Base-by-base conservation (phyloP, 2,888 invertebrate genomes). In the Smittia sp. region DNA sequence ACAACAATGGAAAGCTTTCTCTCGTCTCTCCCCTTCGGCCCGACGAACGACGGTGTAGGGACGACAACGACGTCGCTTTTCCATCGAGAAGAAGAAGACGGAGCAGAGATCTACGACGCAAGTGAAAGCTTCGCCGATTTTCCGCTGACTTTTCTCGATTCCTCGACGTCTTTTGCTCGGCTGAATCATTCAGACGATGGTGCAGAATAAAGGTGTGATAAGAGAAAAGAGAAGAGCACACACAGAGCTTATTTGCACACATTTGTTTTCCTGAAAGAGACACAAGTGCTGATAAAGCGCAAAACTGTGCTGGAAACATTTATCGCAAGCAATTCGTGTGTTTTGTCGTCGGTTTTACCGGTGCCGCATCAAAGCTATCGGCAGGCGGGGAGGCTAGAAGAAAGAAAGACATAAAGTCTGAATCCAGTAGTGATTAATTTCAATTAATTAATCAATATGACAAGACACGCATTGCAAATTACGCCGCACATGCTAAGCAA, bases 1-100 rank as follows among this genome's bases (percentile, higher is more conserved):
- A 68, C 68, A 68, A 68, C 68, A 68, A 68, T 39, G 66, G 20
- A 68, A 68, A 46, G 46, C 32, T 25, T 68, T 41, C 46, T 68
- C 68, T 66, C 66, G 13, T 41, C 46, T 68, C 68, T 66, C 32
- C 15, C 38, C n/a, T n/a, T 46, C n/a, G 3, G 46, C n/a, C 46
- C n/a, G 46, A 32, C 11, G 46, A n/a, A n/a, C n/a, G n/a, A n/a
- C n/a, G n/a, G n/a, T 13, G 15, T n/a, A 46, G 46, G 46, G 13
- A 9, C 39, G 39, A 13, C n/a, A 2, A 46, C 46, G 62, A 20
- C 22, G 62, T 62, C 15, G 25, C 3, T 46, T 46, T 46, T 15
- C n/a, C 15, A n/a, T n/a, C 3, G 20, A 22, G 62, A 62, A 62
- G 25, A 62, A 24, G 62, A 9, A 9, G 62, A 20, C 22, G 25